Conservation (phyloP, 2,888 invertebrate genomes). For the Thumatha senex region DNA sequence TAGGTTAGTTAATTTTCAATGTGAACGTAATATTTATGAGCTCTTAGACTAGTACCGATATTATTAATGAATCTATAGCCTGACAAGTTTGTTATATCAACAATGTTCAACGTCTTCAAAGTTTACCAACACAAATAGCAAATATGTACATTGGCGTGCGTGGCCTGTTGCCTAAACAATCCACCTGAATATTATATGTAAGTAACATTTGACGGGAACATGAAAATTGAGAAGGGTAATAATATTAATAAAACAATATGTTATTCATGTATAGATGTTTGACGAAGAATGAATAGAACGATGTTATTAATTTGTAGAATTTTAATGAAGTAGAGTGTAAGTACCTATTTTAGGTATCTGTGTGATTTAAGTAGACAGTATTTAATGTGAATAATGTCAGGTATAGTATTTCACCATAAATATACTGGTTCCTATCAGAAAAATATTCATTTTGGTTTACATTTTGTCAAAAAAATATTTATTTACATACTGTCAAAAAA, state of each 20-base stretch:
- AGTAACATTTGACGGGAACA: slow-evolving; percentile 34
- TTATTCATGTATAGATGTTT: slow-evolving; percentile 25
- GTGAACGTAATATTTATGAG: too few species aligned
- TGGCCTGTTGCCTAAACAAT: slow-evolving; percentile 18
- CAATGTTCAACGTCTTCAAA: slow-evolving; percentile 7
- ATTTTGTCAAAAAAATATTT: too few species aligned
- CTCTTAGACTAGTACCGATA: too few species aligned
- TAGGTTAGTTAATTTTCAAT: too few species aligned
- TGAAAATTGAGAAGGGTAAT: slow-evolving; percentile 34
- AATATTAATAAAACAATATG: slow-evolving; percentile 35
- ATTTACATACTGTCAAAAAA: too few species aligned
- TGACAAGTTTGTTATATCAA: background rate
- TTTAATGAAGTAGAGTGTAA: background rate
- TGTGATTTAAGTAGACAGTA: too few species aligned
- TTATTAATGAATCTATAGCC: too few species aligned
- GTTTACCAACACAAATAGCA: slow-evolving; percentile 9
- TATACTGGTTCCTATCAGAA: too few species aligned
- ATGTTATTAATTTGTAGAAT: background rate
- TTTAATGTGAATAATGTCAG: too few species aligned
- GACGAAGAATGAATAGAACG: slow-evolving; percentile 28
- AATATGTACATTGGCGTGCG: slow-evolving; percentile 3
- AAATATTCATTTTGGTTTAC: too few species aligned
- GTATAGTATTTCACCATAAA: too few species aligned
- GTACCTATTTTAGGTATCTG: background rate
- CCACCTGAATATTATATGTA: slow-evolving; percentile 31